Evolutionary conservation across 2,888 invertebrate species (phyloP), one percentile per base, ranked within the genome.

Genomic region (Rotaria sp.): DNA sequence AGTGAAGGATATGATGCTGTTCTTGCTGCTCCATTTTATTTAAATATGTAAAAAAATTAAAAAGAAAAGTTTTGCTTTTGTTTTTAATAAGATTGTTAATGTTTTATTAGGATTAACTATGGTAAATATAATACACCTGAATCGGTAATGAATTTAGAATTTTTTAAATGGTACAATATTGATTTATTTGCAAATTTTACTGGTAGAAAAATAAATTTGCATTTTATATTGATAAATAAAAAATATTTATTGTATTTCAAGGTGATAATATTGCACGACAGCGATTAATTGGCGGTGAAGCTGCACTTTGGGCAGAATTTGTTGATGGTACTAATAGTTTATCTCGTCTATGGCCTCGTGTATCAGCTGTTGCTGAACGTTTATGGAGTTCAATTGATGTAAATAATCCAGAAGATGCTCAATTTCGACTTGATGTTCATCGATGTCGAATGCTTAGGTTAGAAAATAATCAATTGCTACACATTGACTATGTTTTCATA

Each of bases 241-340:
- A 67, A 11, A 90, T 90, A 24, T 89, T 89, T 84, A 35, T 50
- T 50, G 21, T 74, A 35, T 26, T 35, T 50, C 38, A 52, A 48
- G 86, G 45, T 30, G 84, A 85, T n/a, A 55, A 75, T 52, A 80
- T 55, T 8, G 84, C 80, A 15, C 45, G 45, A 45, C 21, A 89
- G 84, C 89, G 90, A 87, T 90, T 91, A 45, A 88, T 91, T n/a
- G 91, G 91, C n/a, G 91, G 91, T 24, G 91, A 91, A 88, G 89
- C 90, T n/a, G 90, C 90, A 87, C 88, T 91, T 87, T 91, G 91
- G 91, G 88, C 90, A 10, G 91, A 91, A 87, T 91, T 90, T 87
- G 89, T 91, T 52, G 91, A 91, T 90, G 92, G 92, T 67, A 93
- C 93, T 30, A 94, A 94, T 89, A 89, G 93, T n/a, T 91, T 93